Percentiles rank a stretch among this genome's conserved stretches.
Evolutionary conservation across 2,797 vertebrate genomes (phyloP).

Genomic region (Gallinago nigripennis): DNA sequence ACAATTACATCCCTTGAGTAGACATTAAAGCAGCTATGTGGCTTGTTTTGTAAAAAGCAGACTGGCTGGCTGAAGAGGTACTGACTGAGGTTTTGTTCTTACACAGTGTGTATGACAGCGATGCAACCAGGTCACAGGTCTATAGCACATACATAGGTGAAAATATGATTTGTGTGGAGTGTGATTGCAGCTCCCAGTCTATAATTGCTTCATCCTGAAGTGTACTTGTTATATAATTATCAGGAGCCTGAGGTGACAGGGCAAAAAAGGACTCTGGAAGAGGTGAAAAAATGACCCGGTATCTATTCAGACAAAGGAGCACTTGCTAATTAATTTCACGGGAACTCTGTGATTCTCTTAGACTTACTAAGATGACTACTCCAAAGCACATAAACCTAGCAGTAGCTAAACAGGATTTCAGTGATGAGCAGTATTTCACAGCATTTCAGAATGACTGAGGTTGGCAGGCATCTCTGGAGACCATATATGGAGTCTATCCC

Average conservation of each 20-base stretch:
- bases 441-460: neutral
- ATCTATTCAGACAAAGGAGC: constrained; percentile 22
- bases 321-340: constrained; percentile 41
- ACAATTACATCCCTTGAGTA: neutral
- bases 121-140: constrained; percentile 16
- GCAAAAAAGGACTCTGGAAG: constrained; percentile 30
- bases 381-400: neutral
- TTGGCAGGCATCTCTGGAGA: neutral
- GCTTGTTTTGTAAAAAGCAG: neutral
- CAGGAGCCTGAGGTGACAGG: neutral
- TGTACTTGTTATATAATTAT: constrained; percentile 62
- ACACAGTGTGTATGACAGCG: neutral
- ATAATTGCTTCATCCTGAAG: constrained; percentile 56
- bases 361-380: neutral
- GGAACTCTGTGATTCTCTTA: neutral
- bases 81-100: constrained; percentile 17
- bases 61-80: neutral
- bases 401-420: neutral
- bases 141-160: constrained; percentile 17
- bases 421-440: neutral
- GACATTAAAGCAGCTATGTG: neutral
- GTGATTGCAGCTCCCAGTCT: constrained; percentile 39
- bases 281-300: constrained; percentile 15
- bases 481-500: neutral
- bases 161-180: constrained; percentile 45